Percentiles rank a stretch among this genome's conserved stretches.
phyloP scores from a whole-genome alignment of 2,797 vertebrate species.

The Oryzias dopingdopingensis region DNA sequence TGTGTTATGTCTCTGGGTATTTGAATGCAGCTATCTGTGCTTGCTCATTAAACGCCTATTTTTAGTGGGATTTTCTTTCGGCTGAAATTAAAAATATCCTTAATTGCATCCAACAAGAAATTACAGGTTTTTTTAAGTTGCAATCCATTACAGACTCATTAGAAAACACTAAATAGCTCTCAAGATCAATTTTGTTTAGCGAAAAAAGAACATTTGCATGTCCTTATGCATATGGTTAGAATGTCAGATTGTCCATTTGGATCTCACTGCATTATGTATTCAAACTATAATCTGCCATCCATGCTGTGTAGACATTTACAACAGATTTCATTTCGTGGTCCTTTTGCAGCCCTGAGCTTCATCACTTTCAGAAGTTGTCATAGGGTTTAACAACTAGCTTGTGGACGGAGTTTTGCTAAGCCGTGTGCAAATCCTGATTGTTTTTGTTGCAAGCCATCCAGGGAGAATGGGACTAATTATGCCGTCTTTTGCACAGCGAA shows the following conservation, averaged over 20 bases:
- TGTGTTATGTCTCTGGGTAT: background rate
- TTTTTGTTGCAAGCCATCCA: background rate
- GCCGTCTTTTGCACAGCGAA: background rate
- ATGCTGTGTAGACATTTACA: background rate
- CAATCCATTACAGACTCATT: too few relatives aligned
- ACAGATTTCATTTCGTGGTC: conserved; percentile 6
- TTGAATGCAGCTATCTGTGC: background rate
- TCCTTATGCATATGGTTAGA: too few relatives aligned
- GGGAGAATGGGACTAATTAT: background rate
- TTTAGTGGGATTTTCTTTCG: too few relatives aligned
- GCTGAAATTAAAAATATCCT: too few relatives aligned
- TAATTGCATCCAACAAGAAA: too few relatives aligned
- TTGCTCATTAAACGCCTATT: too few relatives aligned
- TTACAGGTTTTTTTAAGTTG: too few relatives aligned
- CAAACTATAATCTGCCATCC: background rate
- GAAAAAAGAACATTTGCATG: too few relatives aligned
- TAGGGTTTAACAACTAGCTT: background rate
- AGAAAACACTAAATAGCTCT: too few relatives aligned
- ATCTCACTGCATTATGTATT: too few relatives aligned
- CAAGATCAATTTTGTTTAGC: too few relatives aligned
- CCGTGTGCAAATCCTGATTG: background rate
- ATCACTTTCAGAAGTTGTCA: conserved; percentile 3
- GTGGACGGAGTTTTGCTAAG: background rate
- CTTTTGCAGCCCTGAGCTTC: conserved; percentile 1
- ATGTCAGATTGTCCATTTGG: too few relatives aligned